These are phyloP conservation scores for Olivierus martensii DNA, from an alignment of 1,140 invertebrate genomes.

Conservation along the genomic window DNA sequence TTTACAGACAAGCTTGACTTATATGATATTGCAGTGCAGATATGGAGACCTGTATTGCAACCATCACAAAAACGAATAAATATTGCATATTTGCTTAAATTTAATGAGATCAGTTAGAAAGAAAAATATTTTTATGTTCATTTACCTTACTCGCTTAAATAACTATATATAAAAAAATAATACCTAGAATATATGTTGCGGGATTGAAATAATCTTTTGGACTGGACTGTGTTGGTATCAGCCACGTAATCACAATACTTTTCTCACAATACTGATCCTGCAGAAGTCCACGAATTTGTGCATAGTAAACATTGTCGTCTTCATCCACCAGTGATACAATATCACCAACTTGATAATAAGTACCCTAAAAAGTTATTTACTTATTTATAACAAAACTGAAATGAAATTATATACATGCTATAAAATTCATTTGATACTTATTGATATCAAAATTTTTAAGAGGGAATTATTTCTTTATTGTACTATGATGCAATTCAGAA, in stretches of 20 bases:
- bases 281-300: conserved; percentile 73
- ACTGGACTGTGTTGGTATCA: conserved; percentile 67
- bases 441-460: too few relatives aligned
- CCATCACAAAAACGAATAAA: too few relatives aligned
- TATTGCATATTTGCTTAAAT: too few relatives aligned
- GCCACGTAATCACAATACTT: conserved; percentile 83
- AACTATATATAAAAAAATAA: conserved; percentile 10
- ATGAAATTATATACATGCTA: background rate
- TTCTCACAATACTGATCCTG: conserved; percentile 89
- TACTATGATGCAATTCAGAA: too few relatives aligned
- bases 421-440: too few relatives aligned
- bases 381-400: background rate
- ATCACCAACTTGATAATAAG: conserved; percentile 78
- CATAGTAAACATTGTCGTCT: conserved; percentile 65
- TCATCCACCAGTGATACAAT: conserved; percentile 72
- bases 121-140: too few relatives aligned
- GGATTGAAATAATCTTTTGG: conserved; percentile 70
- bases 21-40: too few relatives aligned
- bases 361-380: conserved; percentile 40
- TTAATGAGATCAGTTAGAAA: too few relatives aligned
- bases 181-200: conserved; percentile 77
- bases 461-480: too few relatives aligned
- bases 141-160: background rate
- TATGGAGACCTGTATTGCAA: too few relatives aligned
- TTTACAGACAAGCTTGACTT: too few relatives aligned